A percentile compares a stretch with the other conserved stretches of the same genome.
Conservation (phyloP, 2,113 vertebrate species). For the Cricetomys ansorgei region DNA sequence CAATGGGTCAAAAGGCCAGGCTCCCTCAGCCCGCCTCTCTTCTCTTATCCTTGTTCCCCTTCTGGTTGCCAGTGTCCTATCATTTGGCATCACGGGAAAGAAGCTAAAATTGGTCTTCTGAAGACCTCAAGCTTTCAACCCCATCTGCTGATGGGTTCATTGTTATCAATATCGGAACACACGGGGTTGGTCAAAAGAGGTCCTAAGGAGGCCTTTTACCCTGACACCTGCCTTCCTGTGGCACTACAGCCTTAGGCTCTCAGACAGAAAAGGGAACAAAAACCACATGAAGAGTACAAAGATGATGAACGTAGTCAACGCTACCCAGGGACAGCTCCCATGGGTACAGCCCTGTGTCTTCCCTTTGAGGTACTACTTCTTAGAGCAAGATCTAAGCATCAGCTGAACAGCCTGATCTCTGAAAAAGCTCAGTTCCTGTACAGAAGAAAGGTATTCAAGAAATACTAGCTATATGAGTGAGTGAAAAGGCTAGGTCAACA, state of each 20-base stretch:
- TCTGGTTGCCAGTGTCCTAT: neutral
- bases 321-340: neutral
- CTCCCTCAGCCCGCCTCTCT: neutral
- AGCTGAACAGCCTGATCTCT: neutral
- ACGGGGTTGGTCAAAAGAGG: neutral
- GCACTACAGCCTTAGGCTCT: neutral
- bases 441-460: neutral
- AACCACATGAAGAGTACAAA: constrained; percentile 27
- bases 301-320: neutral
- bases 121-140: neutral
- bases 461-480: neutral
- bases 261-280: neutral
- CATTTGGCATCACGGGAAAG: constrained; percentile 3
- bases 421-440: neutral
- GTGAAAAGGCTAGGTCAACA: neutral
- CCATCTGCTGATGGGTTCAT: neutral
- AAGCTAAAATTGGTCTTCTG: neutral
- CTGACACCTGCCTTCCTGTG: constrained; percentile 16
- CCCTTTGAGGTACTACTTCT: neutral
- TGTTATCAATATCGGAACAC: neutral
- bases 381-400: neutral
- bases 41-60: neutral
- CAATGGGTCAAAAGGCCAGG: neutral
- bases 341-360: neutral
- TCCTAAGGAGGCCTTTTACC: neutral